Conservation (phyloP, 2,113 vertebrate species). For the Proterorhinus semilunaris region DNA sequence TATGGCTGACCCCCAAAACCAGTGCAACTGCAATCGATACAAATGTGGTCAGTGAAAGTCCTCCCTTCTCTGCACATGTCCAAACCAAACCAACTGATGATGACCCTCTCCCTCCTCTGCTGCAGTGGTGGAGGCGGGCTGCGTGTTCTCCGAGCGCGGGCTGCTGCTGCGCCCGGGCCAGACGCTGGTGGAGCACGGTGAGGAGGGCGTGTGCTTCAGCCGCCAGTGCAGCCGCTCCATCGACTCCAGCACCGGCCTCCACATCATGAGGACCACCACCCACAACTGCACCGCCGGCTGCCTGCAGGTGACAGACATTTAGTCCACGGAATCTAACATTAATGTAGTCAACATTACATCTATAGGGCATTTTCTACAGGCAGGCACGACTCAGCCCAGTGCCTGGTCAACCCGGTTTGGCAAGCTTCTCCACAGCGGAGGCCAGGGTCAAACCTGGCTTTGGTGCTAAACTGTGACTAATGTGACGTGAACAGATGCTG, state of each 20-base stretch:
- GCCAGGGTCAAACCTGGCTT: too few species aligned
- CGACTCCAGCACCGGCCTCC: constrained; percentile 84
- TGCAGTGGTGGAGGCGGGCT: constrained; percentile 89
- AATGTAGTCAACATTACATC: too few species aligned
- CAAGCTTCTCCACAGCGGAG: too few species aligned
- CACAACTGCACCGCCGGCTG: constrained; percentile 87
- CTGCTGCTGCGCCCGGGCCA: constrained; percentile 90
- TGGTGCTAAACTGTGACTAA: too few species aligned
- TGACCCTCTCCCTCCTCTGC: neutral
- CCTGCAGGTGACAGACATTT: constrained; percentile 73
- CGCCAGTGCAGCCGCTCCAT: constrained; percentile 81
- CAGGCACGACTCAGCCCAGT: too few species aligned
- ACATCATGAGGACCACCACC: constrained; percentile 78
- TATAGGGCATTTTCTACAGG: too few species aligned
- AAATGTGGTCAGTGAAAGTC: constrained; percentile 84
- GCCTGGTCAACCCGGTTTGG: too few species aligned
- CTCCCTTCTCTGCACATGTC: neutral
- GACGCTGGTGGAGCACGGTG: constrained; percentile 83
- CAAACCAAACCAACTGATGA: too few species aligned
- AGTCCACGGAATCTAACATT: too few species aligned
- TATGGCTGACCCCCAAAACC: constrained; percentile 80
- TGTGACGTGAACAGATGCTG: too few species aligned
- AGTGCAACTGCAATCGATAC: constrained; percentile 86
- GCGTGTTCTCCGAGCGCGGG: constrained; percentile 83
- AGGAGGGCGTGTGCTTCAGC: constrained; percentile 82